Conservation (phyloP, 2,888 invertebrate genomes). For the Cerastis leucographa region DNA sequence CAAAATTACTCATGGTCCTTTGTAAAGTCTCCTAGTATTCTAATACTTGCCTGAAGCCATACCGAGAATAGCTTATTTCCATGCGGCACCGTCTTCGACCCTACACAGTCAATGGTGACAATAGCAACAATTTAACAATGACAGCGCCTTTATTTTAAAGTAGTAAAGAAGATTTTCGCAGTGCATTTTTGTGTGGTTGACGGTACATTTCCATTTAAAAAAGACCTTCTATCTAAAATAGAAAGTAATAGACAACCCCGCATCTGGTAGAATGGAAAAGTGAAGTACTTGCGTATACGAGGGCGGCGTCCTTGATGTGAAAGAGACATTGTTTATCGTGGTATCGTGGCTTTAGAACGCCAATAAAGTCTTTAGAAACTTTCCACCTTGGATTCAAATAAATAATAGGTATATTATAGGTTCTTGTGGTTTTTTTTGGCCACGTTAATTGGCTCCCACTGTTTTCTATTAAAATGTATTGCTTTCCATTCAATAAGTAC, state of each 20-base stretch:
- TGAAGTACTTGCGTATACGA: constrained; percentile 38
- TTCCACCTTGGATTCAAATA: constrained; percentile 27
- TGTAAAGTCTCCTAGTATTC: too few relatives aligned
- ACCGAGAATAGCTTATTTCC: background rate
- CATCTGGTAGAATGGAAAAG: constrained; percentile 29
- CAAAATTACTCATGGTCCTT: too few relatives aligned
- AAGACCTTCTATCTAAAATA: constrained; percentile 6
- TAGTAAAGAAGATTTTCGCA: background rate
- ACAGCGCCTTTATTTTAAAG: background rate
- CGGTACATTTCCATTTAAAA: background rate
- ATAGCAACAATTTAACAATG: background rate
- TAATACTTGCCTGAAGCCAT: too few relatives aligned
- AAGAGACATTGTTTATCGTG: constrained; percentile 59
- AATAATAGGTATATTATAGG: background rate
- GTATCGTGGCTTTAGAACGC: constrained; percentile 49
- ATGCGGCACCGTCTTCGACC: background rate
- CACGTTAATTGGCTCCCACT: background rate
- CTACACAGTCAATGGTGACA: background rate
- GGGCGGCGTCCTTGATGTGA: constrained; percentile 47
- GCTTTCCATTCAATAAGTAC: background rate
- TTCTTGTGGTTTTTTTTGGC: background rate
- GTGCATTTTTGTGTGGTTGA: background rate
- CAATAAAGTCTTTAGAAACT: constrained; percentile 56
- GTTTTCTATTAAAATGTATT: background rate
- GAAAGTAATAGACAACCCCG: constrained; percentile 12